Conservation (phyloP, 2,888 invertebrate genomes). For the Melanostoma mellinum region DNA sequence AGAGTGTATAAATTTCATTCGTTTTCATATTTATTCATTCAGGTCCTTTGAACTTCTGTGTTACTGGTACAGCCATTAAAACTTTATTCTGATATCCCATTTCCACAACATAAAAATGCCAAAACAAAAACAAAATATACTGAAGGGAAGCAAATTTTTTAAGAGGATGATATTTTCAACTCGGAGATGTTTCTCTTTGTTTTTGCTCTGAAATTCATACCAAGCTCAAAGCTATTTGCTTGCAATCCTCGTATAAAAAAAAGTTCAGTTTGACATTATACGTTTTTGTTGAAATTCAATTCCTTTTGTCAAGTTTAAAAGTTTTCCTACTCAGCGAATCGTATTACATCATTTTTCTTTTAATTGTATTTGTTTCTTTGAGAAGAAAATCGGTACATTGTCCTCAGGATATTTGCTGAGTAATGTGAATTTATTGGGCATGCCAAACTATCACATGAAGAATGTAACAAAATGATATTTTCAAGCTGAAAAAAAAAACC, state of each 20-base stretch:
- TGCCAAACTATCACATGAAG: slow-evolving; percentile 37
- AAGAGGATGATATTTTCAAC: slow-evolving; percentile 10
- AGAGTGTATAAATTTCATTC: no score
- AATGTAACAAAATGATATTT: slow-evolving; percentile 4
- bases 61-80: neutral
- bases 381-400: neutral
- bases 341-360: neutral
- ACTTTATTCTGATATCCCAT: neutral
- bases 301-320: neutral
- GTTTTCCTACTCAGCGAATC: neutral
- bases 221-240: neutral
- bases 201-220: neutral
- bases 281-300: neutral
- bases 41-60: no score
- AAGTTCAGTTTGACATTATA: slow-evolving; percentile 1
- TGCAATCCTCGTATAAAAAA: neutral
- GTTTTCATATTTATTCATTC: no score
- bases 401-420: slow-evolving; percentile 9
- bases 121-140: slow-evolving; percentile 1
- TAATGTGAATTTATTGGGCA: slow-evolving; percentile 41
- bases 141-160: neutral
- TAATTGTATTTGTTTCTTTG: neutral
- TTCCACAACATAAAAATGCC: neutral
- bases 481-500: neutral
- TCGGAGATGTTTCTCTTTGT: neutral